Conservation (phyloP, 1,140 invertebrate genomes). For the Rhizoglyphus robini region DNA sequence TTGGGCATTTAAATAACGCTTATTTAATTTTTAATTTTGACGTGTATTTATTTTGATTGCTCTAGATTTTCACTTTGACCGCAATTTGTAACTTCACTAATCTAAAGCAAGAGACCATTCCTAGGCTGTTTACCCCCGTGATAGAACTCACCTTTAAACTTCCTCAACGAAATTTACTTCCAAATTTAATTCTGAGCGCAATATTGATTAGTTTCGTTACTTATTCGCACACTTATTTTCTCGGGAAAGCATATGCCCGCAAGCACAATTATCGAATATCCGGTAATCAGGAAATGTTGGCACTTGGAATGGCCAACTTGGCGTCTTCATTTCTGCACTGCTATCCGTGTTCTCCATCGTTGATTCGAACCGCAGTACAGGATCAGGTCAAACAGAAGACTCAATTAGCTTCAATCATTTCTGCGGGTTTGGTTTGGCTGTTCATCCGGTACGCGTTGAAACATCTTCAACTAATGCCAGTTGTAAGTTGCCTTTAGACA, state of each 20-base stretch:
- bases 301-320: constrained; percentile 22
- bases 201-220: constrained; percentile 51
- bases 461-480: constrained; percentile 34
- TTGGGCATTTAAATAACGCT: constrained; percentile 9
- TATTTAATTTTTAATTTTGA: not conserved
- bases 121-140: not conserved
- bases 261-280: constrained; percentile 74
- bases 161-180: constrained; percentile 41
- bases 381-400: constrained; percentile 2
- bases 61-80: constrained; percentile 8
- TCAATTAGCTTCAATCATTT: constrained; percentile 38
- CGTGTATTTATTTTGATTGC: constrained; percentile 14
- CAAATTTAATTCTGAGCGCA: constrained; percentile 40
- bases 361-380: constrained; percentile 49
- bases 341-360: constrained; percentile 63
- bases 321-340: constrained; percentile 65
- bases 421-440: constrained; percentile 36
- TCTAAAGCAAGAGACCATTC: not conserved
- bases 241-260: constrained; percentile 77
- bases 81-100: not conserved
- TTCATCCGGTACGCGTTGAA: constrained; percentile 40
- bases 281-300: constrained; percentile 65
- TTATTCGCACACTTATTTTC: constrained; percentile 78
- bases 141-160: not conserved
- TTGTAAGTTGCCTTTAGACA: constrained; percentile 28